These are phyloP conservation scores for Hirtodrosophila trivittata DNA, from an alignment of 2,888 invertebrate species.

Conservation along the genomic window DNA sequence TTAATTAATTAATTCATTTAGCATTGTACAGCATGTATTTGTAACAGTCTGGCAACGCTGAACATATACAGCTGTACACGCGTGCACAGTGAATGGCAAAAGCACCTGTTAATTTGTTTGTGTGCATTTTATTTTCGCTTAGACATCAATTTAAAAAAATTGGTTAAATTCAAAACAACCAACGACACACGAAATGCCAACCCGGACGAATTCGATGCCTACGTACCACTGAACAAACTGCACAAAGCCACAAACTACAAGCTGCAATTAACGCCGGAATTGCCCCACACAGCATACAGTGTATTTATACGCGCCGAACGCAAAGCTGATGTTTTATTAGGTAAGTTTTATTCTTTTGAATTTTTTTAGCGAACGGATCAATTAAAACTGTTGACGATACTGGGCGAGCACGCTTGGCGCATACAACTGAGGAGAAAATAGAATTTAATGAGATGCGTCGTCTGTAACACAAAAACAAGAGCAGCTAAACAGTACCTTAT, in stretches of 20 bases:
- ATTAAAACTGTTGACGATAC: slow-evolving; percentile 29
- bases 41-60: slow-evolving; percentile 50
- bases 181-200: slow-evolving; percentile 50
- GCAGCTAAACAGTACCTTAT: slow-evolving; percentile 21
- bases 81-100: slow-evolving; percentile 51
- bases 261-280: slow-evolving; percentile 79
- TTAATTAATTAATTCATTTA: neutral
- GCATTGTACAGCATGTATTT: neutral
- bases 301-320: slow-evolving; percentile 82
- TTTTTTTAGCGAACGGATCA: slow-evolving; percentile 1
- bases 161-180: slow-evolving; percentile 77
- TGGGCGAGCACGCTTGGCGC: slow-evolving; percentile 27
- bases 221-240: slow-evolving; percentile 80
- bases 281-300: slow-evolving; percentile 63
- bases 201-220: slow-evolving; percentile 79
- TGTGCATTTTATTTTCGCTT: slow-evolving; percentile 20
- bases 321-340: slow-evolving; percentile 81
- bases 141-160: slow-evolving; percentile 82
- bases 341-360: slow-evolving; percentile 61
- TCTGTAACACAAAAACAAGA: slow-evolving; percentile 15
- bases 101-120: slow-evolving; percentile 49
- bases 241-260: slow-evolving; percentile 74
- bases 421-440: slow-evolving; percentile 34
- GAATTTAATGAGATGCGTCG: slow-evolving; percentile 30
- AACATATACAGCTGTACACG: slow-evolving; percentile 41